Percentiles rank a stretch among this genome's conserved stretches.
Conservation (phyloP, 2,113 vertebrate genomes). For the Sterrhoptilus dennistouni region DNA sequence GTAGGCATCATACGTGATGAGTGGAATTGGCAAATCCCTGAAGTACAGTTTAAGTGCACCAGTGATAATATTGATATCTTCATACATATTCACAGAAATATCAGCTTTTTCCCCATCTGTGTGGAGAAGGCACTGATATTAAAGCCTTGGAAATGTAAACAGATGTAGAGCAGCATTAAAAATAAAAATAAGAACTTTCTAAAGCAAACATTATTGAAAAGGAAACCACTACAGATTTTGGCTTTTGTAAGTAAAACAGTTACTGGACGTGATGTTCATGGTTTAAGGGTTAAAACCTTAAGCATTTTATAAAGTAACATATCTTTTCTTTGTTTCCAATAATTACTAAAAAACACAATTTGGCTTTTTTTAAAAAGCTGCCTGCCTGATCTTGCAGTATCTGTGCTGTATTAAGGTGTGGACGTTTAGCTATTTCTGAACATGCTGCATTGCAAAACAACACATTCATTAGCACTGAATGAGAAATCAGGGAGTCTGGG, state of each 20-base stretch:
- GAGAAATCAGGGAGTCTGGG: background rate
- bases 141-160: constrained; percentile 29
- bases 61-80: constrained; percentile 99
- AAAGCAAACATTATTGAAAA: constrained; percentile 14
- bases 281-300: background rate
- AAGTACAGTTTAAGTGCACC: constrained; percentile 99
- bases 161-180: background rate
- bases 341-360: background rate
- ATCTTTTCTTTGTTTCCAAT: background rate
- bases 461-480: background rate
- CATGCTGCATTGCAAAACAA: background rate
- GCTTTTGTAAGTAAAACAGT: background rate
- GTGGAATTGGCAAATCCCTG: constrained; percentile 97
- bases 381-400: background rate
- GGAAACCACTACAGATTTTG: background rate
- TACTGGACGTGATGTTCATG: background rate
- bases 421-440: background rate
- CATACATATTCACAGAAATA: constrained; percentile 94
- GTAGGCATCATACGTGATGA: constrained; percentile 97
- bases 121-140: constrained; percentile 32
- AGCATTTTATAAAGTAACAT: background rate
- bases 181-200: background rate
- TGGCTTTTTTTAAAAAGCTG: background rate
- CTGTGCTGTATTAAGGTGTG: background rate
- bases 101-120: constrained; percentile 97